Conservation (phyloP, 2,797 vertebrate species). For the Cetoscarus ocellatus region DNA sequence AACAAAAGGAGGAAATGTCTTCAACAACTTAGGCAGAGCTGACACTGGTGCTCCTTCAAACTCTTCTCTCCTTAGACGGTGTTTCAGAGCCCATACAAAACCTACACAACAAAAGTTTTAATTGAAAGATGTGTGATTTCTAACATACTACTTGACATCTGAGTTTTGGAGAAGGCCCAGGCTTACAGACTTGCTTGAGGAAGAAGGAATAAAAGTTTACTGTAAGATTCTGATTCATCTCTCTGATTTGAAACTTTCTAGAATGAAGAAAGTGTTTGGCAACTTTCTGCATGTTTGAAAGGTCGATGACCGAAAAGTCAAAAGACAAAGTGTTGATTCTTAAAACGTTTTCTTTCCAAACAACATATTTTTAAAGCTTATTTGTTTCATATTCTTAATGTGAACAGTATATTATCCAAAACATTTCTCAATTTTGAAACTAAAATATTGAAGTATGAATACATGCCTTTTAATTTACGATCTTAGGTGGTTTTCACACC, state of each 20-base stretch:
- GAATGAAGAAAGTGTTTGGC: no score
- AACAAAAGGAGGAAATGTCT: slow-evolving; percentile 33
- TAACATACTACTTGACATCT: slow-evolving; percentile 11
- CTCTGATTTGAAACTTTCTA: neutral
- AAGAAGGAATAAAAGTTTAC: neutral
- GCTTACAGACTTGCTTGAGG: neutral
- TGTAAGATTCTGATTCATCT: neutral
- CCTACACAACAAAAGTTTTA: neutral
- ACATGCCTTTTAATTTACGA: no score
- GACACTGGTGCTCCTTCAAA: neutral
- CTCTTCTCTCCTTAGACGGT: neutral
- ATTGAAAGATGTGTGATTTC: neutral
- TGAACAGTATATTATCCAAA: no score
- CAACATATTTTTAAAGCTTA: no score
- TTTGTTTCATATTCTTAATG: no score
- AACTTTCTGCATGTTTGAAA: no score
- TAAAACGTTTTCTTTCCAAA: neutral
- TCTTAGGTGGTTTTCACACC: no score
- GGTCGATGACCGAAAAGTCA: neutral
- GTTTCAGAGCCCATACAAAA: slow-evolving; percentile 1
- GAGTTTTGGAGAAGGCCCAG: slow-evolving; percentile 8
- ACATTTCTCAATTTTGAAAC: no score
- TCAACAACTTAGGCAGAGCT: neutral
- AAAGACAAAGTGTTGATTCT: neutral
- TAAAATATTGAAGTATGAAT: no score